These are phyloP conservation scores for Cromileptes altivelis DNA, from an alignment of 2,113 vertebrate genomes.

Conservation along the genomic window DNA sequence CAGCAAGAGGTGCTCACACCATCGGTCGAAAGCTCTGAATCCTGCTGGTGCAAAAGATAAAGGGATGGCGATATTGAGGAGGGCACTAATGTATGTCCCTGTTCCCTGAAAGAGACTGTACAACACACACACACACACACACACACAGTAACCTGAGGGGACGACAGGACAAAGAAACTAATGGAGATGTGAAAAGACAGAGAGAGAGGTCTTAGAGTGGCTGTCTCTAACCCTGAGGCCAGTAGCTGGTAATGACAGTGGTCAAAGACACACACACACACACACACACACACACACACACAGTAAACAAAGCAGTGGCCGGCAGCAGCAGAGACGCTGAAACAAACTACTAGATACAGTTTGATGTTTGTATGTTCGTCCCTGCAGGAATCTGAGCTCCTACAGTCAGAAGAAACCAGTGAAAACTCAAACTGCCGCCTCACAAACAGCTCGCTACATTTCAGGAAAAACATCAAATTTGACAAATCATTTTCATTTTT, in stretches of 20 bases:
- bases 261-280: constrained; percentile 51
- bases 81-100: constrained; percentile 61
- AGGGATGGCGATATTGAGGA: constrained; percentile 26
- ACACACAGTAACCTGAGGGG: constrained; percentile 48
- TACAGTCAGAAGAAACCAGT: constrained; percentile 10
- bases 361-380: constrained; percentile 46
- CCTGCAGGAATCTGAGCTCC: constrained; percentile 36
- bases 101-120: constrained; percentile 50
- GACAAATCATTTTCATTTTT: background rate
- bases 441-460: background rate
- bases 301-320: constrained; percentile 28
- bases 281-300: constrained; percentile 39
- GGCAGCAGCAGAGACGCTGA: constrained; percentile 46
- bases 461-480: background rate
- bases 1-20: background rate
- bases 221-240: constrained; percentile 66
- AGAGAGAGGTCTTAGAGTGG: constrained; percentile 66
- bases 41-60: constrained; percentile 50
- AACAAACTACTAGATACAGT: constrained; percentile 43
- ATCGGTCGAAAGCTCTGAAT: constrained; percentile 35
- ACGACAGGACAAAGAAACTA: constrained; percentile 66
- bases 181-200: constrained; percentile 78
- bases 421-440: background rate
- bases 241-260: constrained; percentile 65
- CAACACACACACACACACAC: constrained; percentile 7